Evolutionary conservation across 2,888 invertebrate genomes (phyloP), one percentile per base, ranked within the genome.

Genomic region (Dryobota labecula): DNA sequence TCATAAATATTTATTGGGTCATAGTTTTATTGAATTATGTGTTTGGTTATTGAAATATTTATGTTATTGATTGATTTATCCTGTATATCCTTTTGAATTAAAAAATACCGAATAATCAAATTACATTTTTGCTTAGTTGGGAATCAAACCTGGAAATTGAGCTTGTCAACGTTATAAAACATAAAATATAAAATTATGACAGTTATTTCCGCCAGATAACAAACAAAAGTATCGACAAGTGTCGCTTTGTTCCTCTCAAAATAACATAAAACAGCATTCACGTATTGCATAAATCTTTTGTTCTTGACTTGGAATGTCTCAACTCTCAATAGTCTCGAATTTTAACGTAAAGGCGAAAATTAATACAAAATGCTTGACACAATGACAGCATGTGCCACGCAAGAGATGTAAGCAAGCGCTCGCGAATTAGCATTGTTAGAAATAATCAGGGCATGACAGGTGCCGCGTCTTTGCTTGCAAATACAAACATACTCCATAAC

Each of bases 241-340:
- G n/a, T 47, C 27, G 30, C 62, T 56, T 66, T 71, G 69, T 73
- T 70, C 24, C 24, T 53, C 33, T 41, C 38, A 43, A 67, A 66
- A 67, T 53, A 70, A 68, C 57, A 43, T 58, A 36, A 57, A 71
- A 63, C 8, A 30, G 13, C 53, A 76, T 79, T 78, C 71, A 70
- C 54, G 6, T 69, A 77, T 85, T 85, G 80, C 84, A 65, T 77
- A 64, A 80, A 65, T 56, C 65, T 76, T 68, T 83, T 84, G 85
- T 84, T 76, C 56, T 72, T 60, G 36, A 33, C 43, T 38, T 45
- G 41, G n/a, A 67, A 69, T 70, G 56, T 65, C 27, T 20, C 18
- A 33, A 53, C 20, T 70, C 30, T 27, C 13, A 18, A 47, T 41
- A n/a, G 30, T 70, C 43, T 38, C n/a, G 20, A 38, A 47, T 70